phyloP scores from a whole-genome alignment of 2,113 vertebrate species.

The Cyanoramphus novaezelandiae region DNA sequence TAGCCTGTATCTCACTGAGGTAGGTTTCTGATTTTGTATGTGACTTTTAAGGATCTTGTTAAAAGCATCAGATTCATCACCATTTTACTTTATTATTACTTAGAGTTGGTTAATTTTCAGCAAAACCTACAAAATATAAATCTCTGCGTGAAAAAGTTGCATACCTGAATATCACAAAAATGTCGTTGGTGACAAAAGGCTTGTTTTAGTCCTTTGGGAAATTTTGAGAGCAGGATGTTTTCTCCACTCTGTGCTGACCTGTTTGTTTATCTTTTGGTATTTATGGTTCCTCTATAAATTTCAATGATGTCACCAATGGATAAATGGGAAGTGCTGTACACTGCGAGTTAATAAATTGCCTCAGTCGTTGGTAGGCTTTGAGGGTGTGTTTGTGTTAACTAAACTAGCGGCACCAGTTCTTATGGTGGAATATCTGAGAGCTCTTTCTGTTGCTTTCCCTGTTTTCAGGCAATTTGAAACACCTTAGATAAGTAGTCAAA shows the following conservation, averaged over 20 bases:
- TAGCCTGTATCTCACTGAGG: neutral
- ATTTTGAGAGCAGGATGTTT: neutral
- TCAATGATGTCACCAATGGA: neutral
- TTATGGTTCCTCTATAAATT: neutral
- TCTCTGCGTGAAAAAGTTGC: neutral
- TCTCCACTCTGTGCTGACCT: neutral
- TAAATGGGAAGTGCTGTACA: neutral
- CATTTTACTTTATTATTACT: neutral
- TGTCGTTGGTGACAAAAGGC: neutral
- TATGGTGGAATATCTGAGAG: neutral
- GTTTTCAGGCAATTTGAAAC: conserved; percentile 28
- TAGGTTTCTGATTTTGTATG: neutral
- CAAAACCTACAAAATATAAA: neutral
- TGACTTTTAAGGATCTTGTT: neutral
- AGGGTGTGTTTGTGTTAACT: neutral
- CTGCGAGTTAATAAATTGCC: neutral
- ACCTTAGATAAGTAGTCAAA: conserved; percentile 48
- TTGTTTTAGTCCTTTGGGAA: neutral
- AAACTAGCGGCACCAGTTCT: neutral
- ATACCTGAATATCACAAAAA: neutral
- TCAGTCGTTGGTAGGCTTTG: neutral
- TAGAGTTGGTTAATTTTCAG: neutral
- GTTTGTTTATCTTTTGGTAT: neutral
- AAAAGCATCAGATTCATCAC: neutral
- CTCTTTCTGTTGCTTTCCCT: neutral